A percentile compares a stretch with the other conserved stretches of the same genome.
Conservation (phyloP, 64 coral and sea anemone species). For the Orbicella faveolata region DNA sequence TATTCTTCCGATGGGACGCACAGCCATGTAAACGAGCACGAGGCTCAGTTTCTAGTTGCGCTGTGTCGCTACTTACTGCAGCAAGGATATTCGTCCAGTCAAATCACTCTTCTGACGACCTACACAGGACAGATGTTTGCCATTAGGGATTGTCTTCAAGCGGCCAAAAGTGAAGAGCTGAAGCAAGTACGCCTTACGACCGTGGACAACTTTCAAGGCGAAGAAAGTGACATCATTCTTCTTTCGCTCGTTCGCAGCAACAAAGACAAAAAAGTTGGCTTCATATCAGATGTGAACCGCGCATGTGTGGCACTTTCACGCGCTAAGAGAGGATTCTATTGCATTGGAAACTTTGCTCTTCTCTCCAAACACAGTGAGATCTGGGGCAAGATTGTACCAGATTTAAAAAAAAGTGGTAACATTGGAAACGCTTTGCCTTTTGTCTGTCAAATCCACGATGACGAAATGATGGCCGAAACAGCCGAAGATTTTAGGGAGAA, state of each 20-base stretch:
- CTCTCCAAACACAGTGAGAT: slow-evolving; percentile 66
- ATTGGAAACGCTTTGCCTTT: slow-evolving; percentile 57
- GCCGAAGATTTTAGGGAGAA: slow-evolving; percentile 60
- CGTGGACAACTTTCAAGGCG: slow-evolving; percentile 94
- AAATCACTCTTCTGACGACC: slow-evolving; percentile 82
- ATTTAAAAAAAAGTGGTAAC: slow-evolving; percentile 10
- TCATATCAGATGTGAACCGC: slow-evolving; percentile 75
- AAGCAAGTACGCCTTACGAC: slow-evolving; percentile 55
- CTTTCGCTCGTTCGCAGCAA: slow-evolving; percentile 92
- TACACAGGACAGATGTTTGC: slow-evolving; percentile 84
- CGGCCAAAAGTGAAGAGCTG: slow-evolving; percentile 23
- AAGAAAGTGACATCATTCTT: slow-evolving; percentile 91
- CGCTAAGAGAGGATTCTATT: slow-evolving; percentile 77
- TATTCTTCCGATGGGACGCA: slow-evolving; percentile 44
- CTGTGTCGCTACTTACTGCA: slow-evolving; percentile 77
- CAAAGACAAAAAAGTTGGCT: slow-evolving; percentile 57
- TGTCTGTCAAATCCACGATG: slow-evolving; percentile 65
- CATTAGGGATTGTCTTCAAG: slow-evolving; percentile 51
- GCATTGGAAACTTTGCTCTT: slow-evolving; percentile 85
- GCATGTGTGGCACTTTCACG: slow-evolving; percentile 91
- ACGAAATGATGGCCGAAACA: neutral
- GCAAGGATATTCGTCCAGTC: slow-evolving; percentile 64
- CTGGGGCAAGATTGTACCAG: slow-evolving; percentile 66
- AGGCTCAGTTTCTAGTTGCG: slow-evolving; percentile 63
- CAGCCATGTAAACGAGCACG: slow-evolving; percentile 81